Percentiles rank a stretch among this genome's conserved stretches.
Conservation (phyloP, 2,888 invertebrate species). For the Seira musarum region DNA sequence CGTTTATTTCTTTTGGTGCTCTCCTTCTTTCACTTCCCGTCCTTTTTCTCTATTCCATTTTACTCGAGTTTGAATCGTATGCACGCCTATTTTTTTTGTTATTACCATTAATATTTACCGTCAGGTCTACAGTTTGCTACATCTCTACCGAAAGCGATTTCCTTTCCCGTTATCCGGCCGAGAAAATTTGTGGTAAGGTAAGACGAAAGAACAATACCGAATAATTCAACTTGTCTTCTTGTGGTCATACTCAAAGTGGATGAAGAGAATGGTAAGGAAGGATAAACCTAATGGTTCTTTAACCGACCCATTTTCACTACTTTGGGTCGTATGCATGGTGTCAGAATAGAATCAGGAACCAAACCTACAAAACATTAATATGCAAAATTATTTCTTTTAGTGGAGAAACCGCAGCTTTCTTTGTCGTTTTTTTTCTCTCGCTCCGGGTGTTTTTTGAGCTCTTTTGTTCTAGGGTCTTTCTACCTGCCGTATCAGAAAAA, state of each 20-base stretch:
- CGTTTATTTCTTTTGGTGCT: not conserved
- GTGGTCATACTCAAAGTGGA: not conserved
- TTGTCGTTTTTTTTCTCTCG: slow-evolving; percentile 26
- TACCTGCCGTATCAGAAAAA: not conserved
- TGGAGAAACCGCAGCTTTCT: slow-evolving; percentile 5
- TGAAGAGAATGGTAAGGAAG: no score
- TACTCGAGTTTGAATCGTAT: not conserved
- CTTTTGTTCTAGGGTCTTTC: not conserved
- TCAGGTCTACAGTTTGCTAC: not conserved
- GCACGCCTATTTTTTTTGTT: slow-evolving; percentile 5
- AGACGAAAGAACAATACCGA: not conserved
- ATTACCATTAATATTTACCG: not conserved
- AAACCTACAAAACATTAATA: not conserved
- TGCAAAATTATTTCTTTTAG: not conserved
- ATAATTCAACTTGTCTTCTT: not conserved
- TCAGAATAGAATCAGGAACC: not conserved
- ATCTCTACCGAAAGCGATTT: not conserved
- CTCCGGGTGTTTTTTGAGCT: not conserved
- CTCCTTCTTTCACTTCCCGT: slow-evolving; percentile 15
- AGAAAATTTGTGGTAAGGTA: not conserved
- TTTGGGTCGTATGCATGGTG: not conserved
- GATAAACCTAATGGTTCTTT: not conserved
- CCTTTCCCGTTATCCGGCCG: not conserved
- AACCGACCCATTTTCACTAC: slow-evolving; percentile 50
- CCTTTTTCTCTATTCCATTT: not conserved